phyloP scores from a whole-genome alignment of 2,113 vertebrate genomes.

The Cynopterus brachyotis region DNA sequence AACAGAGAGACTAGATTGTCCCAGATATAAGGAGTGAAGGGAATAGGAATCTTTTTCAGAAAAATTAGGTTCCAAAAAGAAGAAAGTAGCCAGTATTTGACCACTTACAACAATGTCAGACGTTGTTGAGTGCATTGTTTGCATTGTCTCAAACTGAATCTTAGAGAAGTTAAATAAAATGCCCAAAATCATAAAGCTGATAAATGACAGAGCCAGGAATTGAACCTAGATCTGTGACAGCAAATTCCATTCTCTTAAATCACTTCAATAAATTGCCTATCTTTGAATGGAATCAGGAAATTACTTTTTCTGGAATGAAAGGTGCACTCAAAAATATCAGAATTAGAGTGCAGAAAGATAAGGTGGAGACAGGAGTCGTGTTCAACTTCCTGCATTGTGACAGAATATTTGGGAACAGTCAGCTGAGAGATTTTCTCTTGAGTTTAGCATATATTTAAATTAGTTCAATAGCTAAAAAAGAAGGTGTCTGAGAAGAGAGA shows the following conservation, averaged over 20 bases:
- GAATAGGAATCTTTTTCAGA: neutral
- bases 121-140: neutral
- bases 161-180: conserved; percentile 33
- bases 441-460: neutral
- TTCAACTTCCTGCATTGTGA: neutral
- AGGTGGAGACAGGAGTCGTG: neutral
- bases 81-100: neutral
- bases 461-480: neutral
- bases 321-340: neutral
- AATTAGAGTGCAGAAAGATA: neutral
- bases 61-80: neutral
- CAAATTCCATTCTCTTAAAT: conserved; percentile 26
- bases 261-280: conserved; percentile 18
- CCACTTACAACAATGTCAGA: neutral
- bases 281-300: conserved; percentile 36
- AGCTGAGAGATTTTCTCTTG: neutral
- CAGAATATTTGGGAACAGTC: neutral
- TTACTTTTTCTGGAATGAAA: conserved; percentile 30
- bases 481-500: neutral
- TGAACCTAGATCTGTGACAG: conserved; percentile 40
- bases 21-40: neutral
- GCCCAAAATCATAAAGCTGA: conserved; percentile 6
- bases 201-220: conserved; percentile 37
- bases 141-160: neutral
- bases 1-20: neutral